Conservation (phyloP, 2,113 vertebrate species). For the Quiscalus mexicanus region DNA sequence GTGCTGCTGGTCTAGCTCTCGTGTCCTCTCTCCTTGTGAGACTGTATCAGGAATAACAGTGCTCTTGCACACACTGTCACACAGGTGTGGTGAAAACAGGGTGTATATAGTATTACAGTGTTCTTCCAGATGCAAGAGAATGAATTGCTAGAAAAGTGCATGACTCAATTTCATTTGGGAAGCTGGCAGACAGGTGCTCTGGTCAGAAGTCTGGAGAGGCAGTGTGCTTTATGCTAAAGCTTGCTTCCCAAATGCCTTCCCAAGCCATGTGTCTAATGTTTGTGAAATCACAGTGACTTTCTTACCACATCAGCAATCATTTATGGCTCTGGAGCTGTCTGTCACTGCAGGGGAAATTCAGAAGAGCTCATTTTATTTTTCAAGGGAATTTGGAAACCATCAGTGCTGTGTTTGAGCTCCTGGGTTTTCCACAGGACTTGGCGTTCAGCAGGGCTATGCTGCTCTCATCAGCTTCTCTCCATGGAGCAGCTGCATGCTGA, state of each 20-base stretch:
- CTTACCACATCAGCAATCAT: background rate
- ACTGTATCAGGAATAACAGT: background rate
- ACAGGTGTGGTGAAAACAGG: background rate
- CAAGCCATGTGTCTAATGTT: background rate
- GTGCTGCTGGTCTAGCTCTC: background rate
- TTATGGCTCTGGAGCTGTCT: background rate
- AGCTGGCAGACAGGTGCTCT: background rate
- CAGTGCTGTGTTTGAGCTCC: background rate
- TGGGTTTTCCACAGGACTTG: background rate
- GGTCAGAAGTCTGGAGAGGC: background rate
- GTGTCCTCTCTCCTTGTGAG: background rate
- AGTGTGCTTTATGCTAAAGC: background rate
- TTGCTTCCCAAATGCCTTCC: background rate
- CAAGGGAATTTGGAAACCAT: background rate
- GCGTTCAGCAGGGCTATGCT: background rate
- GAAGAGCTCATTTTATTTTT: constrained; percentile 20
- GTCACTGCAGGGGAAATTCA: background rate
- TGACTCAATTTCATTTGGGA: background rate
- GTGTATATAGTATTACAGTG: background rate
- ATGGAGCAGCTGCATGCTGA: background rate
- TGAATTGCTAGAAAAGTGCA: background rate
- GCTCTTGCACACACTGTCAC: background rate
- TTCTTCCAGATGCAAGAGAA: background rate
- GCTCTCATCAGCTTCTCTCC: background rate
- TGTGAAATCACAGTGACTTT: background rate